A percentile compares a stretch with the other conserved stretches of the same genome.
phyloP scores from a whole-genome alignment of 1,140 invertebrate genomes.

The Apolygus lucorum region DNA sequence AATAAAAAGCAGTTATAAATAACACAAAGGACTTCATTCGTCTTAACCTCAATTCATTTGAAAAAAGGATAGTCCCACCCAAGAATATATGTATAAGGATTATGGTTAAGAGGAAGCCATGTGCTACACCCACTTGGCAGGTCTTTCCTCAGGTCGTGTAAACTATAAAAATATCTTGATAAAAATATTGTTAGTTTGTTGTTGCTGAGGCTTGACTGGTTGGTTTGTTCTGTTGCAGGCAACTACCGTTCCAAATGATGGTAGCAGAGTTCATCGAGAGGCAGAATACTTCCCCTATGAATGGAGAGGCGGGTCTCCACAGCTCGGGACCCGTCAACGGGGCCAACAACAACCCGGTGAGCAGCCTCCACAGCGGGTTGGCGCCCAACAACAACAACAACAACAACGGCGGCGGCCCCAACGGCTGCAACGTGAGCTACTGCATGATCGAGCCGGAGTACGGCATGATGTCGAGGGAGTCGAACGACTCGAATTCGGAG shows the following conservation, averaged over 20 bases:
- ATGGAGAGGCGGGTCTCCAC: slow-evolving; percentile 49
- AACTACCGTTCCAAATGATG: slow-evolving; percentile 48
- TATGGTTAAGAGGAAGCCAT: no score
- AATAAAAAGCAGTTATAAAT: no score
- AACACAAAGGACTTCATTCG: no score
- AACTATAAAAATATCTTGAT: no score
- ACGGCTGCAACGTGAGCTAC: slow-evolving; percentile 33
- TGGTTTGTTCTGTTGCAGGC: neutral
- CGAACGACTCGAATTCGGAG: slow-evolving; percentile 35
- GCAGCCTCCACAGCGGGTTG: neutral
- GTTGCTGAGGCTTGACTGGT: no score
- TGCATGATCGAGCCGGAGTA: slow-evolving; percentile 32
- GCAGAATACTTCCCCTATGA: slow-evolving; percentile 56
- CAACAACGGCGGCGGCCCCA: slow-evolving; percentile 17
- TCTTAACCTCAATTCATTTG: no score
- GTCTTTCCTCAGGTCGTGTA: no score
- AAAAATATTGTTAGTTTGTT: no score
- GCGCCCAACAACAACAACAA: slow-evolving; percentile 23
- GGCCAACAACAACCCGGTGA: slow-evolving; percentile 10
- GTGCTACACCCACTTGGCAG: no score
- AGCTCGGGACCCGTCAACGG: slow-evolving; percentile 32
- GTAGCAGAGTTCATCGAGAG: slow-evolving; percentile 72
- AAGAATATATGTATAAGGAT: no score
- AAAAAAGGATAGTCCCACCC: no score
- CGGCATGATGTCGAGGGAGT: slow-evolving; percentile 31